Percentiles rank a stretch among this genome's conserved stretches.
phyloP scores from a whole-genome alignment of 2,888 invertebrate species.

The Caprella mutica region DNA sequence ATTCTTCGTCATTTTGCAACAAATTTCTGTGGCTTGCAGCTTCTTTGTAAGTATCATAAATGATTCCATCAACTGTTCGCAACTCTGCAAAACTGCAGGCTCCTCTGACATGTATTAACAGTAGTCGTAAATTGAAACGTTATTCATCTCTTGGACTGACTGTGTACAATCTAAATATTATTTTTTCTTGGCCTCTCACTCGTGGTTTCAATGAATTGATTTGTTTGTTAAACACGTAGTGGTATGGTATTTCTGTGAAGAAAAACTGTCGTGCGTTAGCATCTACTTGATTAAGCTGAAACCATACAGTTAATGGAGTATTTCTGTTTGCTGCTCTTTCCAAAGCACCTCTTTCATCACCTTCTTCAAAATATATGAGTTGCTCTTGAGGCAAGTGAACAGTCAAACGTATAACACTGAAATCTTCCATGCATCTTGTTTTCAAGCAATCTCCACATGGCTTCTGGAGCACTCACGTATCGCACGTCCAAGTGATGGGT shows the following conservation, averaged over 20 bases:
- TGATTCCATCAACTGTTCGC: too few species aligned
- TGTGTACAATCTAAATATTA: too few species aligned
- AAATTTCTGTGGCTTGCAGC: too few species aligned
- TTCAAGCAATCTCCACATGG: slow-evolving; percentile 35
- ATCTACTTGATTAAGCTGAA: slow-evolving; percentile 31
- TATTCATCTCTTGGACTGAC: too few species aligned
- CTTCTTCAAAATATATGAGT: slow-evolving; percentile 25
- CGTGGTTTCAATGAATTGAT: slow-evolving; percentile 1
- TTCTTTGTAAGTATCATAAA: too few species aligned
- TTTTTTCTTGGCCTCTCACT: too few species aligned
- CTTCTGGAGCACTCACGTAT: slow-evolving; percentile 29
- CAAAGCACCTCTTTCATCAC: background rate
- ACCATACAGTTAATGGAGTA: slow-evolving; percentile 34
- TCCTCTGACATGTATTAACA: too few species aligned
- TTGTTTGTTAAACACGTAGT: slow-evolving; percentile 8
- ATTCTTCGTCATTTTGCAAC: too few species aligned
- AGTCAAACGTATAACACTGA: slow-evolving; percentile 33
- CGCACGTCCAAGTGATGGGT: background rate
- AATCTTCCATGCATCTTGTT: slow-evolving; percentile 36
- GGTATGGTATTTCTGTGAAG: slow-evolving; percentile 14
- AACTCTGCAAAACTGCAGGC: too few species aligned
- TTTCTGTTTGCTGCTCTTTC: background rate
- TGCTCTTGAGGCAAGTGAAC: slow-evolving; percentile 36
- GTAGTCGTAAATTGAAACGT: too few species aligned
- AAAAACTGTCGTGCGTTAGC: slow-evolving; percentile 10